Conservation (phyloP, 2,113 vertebrate species). For the Campylomormyrus numenius region DNA sequence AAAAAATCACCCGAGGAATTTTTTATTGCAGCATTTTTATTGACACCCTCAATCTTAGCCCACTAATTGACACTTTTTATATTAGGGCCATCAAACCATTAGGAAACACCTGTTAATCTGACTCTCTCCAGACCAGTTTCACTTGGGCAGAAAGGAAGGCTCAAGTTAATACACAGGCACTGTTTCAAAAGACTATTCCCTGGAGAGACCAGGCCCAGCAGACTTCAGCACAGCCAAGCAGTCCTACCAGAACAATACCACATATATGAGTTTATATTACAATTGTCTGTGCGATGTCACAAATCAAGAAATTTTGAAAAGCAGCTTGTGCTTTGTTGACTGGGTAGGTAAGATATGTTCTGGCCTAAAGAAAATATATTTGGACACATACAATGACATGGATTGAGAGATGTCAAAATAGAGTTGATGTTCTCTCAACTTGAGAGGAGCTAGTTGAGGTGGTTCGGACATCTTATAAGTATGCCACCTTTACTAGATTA, state of each 20-base stretch:
- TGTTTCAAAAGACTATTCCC: conserved; percentile 66
- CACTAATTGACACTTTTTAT: conserved; percentile 50
- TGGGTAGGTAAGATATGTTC: neutral
- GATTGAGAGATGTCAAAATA: neutral
- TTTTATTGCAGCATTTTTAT: neutral
- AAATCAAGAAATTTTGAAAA: neutral
- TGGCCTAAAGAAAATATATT: neutral
- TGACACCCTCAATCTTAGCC: neutral
- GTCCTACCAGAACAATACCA: neutral
- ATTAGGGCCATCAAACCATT: conserved; percentile 51
- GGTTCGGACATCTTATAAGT: neutral
- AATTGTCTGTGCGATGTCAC: neutral
- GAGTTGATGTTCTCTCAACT: neutral
- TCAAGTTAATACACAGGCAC: conserved; percentile 75
- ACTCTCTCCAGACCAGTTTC: conserved; percentile 52
- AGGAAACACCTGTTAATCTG: conserved; percentile 83
- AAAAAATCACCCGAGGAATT: neutral
- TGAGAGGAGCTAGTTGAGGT: neutral
- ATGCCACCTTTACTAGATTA: neutral
- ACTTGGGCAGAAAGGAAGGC: conserved; percentile 53
- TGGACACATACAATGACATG: neutral
- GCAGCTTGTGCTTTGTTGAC: neutral
- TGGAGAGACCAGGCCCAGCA: neutral
- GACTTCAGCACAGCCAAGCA: neutral
- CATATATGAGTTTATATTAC: neutral